Evolutionary conservation across 2,888 invertebrate genomes (phyloP).

Genomic region (Xanthia togata): DNA sequence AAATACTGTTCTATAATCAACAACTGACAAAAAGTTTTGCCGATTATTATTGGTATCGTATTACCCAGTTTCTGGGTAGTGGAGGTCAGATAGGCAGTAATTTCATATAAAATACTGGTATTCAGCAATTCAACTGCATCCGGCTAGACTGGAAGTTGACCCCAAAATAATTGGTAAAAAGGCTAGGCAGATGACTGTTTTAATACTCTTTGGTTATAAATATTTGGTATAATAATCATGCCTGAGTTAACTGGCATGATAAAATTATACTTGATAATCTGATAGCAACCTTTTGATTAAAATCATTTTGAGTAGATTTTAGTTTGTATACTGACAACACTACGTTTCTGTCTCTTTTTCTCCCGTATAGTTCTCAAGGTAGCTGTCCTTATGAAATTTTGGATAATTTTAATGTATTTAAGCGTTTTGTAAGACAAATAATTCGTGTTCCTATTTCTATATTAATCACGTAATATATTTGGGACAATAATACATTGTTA

Average conservation of each 20-base stretch:
- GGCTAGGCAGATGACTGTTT: not conserved
- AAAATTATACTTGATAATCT: not conserved
- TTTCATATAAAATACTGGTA: not conserved
- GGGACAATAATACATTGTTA: slow-evolving; percentile 63
- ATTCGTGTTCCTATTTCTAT: slow-evolving; percentile 58
- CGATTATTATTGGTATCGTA: not conserved
- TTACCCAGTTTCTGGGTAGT: not conserved
- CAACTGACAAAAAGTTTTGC: not conserved
- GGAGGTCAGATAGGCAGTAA: too few species aligned
- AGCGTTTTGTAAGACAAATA: slow-evolving; percentile 75
- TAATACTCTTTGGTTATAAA: not conserved
- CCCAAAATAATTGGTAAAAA: not conserved
- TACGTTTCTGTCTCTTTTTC: slow-evolving; percentile 86
- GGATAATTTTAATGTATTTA: slow-evolving; percentile 75
- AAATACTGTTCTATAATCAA: not conserved
- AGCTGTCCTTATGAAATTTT: slow-evolving; percentile 82
- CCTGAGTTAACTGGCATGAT: too few species aligned
- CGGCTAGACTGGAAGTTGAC: not conserved
- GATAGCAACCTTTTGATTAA: too few species aligned
- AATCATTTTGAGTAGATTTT: slow-evolving; percentile 8
- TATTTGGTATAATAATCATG: not conserved
- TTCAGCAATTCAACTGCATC: not conserved
- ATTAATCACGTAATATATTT: slow-evolving; percentile 57
- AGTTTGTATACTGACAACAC: slow-evolving; percentile 71
- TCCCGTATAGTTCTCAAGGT: slow-evolving; percentile 89